Base-by-base conservation (phyloP, 92 coral and sea anemone genomes). In the Nematostella vectensis region DNA sequence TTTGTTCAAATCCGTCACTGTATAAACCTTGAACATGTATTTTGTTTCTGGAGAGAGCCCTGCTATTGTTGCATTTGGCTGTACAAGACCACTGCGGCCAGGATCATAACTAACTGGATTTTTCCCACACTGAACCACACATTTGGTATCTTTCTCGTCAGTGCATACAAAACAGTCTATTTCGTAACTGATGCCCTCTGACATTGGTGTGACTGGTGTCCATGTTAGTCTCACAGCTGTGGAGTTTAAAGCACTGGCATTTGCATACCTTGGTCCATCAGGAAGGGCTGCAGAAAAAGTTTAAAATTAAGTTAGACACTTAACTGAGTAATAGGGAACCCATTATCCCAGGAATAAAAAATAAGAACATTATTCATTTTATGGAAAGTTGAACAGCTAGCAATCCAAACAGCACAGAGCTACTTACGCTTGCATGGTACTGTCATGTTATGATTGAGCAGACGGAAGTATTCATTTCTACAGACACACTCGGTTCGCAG, bases 131-230 rank as follows among this genome's bases (percentile, higher is more conserved):
- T 39, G 33, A 21, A 25, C 77, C 0, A 64, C 50, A 30, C 93
- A 80, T 9, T 69, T 60, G 31, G 61, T 63, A 43, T 79, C 79
- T 29, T 48, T 28, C 0, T 29, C 29, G 15, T 66, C 58, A 54
- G 45, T 55, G 22, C 96, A 89, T 18, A 44, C 55, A 21, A 62
- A 72, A 59, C 96, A 89, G 59, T 80, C 77, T 0, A 89, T 51
- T 0, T 75, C 42, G 38, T 72, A 89, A 31, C 62, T 55, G 15
- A 55, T 38, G 37, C 27, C 19, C 6, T 30, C 16, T 19, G 54
- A 27, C 0, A 2, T 58, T 27, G 0, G 2, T 19, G 25, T 15
- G 13, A 70, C 15, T 1, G 75, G 61, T 27, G 68, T 61, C 82
- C 82, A 76, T 0, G 57, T 26, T 11, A 77, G 37, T 18, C 53